These are phyloP conservation scores for Dorcus parallelipipedus DNA, from an alignment of 2,888 invertebrate species.

Conservation along the genomic window DNA sequence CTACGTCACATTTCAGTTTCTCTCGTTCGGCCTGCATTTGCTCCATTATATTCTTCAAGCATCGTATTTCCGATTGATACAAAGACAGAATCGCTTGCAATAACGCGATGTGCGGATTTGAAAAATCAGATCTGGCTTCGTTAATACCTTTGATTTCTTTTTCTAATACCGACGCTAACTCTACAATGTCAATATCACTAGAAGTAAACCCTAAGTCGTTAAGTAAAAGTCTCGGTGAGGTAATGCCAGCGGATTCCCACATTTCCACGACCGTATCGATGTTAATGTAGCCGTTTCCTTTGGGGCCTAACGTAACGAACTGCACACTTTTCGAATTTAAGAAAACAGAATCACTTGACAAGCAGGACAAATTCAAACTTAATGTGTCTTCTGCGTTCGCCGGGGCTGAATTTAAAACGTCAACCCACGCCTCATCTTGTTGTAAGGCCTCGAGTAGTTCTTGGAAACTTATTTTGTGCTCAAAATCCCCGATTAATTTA, in stretches of 20 bases:
- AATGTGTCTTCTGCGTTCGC: slow-evolving; percentile 17
- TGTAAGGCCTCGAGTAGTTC: slow-evolving; percentile 63
- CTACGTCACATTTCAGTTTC: slow-evolving; percentile 74
- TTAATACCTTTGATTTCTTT: slow-evolving; percentile 55
- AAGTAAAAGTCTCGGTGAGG: slow-evolving; percentile 61
- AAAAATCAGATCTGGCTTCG: slow-evolving; percentile 37
- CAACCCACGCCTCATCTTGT: slow-evolving; percentile 51
- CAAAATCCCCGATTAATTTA: slow-evolving; percentile 60
- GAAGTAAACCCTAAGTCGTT: slow-evolving; percentile 64
- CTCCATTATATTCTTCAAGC: slow-evolving; percentile 58
- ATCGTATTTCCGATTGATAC: slow-evolving; percentile 64
- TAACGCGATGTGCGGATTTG: slow-evolving; percentile 51
- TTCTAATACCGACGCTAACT: slow-evolving; percentile 66
- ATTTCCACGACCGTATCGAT: slow-evolving; percentile 62
- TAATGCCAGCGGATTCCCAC: slow-evolving; percentile 70
- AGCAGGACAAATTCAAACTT: slow-evolving; percentile 15
- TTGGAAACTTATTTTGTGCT: slow-evolving; percentile 63
- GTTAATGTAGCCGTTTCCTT: slow-evolving; percentile 40
- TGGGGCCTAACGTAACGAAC: slow-evolving; percentile 43
- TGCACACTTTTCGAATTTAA: slow-evolving; percentile 43
- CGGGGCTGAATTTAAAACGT: slow-evolving; percentile 27
- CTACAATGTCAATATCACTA: slow-evolving; percentile 57
- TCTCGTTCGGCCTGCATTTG: slow-evolving; percentile 74
- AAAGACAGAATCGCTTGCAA: slow-evolving; percentile 64
- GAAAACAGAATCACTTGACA: slow-evolving; percentile 41